Conservation (phyloP, 1,140 invertebrate genomes). For the Zaprionus vittiger region DNA sequence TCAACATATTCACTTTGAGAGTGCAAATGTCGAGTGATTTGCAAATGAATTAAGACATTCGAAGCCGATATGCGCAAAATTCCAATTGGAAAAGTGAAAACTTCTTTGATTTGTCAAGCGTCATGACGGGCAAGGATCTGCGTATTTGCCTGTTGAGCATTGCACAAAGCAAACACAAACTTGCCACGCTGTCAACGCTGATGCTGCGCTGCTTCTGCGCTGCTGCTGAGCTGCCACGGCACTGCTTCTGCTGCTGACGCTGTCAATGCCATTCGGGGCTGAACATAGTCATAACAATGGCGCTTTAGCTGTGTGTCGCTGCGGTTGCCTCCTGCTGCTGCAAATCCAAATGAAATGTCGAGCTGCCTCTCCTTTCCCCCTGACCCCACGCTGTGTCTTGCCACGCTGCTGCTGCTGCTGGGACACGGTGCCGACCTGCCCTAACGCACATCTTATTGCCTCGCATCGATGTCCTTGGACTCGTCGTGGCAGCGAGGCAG, state of each 20-base stretch:
- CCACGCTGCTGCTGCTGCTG: not conserved
- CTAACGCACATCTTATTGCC: slow-evolving; percentile 38
- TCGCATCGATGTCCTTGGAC: slow-evolving; percentile 76
- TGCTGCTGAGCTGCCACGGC: not conserved
- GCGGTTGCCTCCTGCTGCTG: slow-evolving; percentile 8
- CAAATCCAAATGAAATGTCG: slow-evolving; percentile 5
- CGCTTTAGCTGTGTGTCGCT: slow-evolving; percentile 1
- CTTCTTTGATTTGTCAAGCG: not conserved
- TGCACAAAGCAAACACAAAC: not conserved
- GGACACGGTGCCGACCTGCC: not conserved
- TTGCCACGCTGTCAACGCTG: not conserved
- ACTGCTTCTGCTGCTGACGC: not conserved
- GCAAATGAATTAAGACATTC: not conserved
- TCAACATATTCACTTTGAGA: no score
- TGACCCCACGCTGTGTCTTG: not conserved
- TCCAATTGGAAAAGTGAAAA: not conserved
- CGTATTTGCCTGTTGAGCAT: slow-evolving; percentile 1
- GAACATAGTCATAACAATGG: slow-evolving; percentile 34
- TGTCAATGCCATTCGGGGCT: slow-evolving; percentile 38
- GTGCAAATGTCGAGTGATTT: not conserved
- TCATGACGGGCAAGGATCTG: not conserved
- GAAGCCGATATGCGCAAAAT: not conserved
- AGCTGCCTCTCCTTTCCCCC: not conserved
- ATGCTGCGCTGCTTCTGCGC: no score
- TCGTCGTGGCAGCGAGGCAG: slow-evolving; percentile 46